phyloP scores from a whole-genome alignment of 2,113 vertebrate genomes.

The Oreochromis spilurus region DNA sequence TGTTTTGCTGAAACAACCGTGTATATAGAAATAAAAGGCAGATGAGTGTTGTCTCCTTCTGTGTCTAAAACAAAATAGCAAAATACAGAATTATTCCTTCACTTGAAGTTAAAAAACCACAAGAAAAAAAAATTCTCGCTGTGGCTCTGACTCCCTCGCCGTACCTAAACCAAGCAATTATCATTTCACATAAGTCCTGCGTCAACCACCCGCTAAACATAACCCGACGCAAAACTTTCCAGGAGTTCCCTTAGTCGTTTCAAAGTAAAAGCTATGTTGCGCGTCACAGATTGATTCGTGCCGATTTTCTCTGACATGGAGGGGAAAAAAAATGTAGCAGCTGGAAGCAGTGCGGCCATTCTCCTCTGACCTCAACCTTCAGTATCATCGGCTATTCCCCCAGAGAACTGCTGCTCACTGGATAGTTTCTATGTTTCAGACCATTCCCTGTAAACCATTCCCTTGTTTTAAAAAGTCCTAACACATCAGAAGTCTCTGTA shows the following conservation, averaged over 20 bases:
- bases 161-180: not conserved
- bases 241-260: not conserved
- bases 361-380: not conserved
- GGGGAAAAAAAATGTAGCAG: not conserved
- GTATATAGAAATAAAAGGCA: not conserved
- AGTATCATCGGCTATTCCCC: accelerated
- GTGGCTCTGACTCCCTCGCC: not conserved
- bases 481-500: not conserved
- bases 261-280: not conserved
- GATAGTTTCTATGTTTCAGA: not conserved
- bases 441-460: not conserved
- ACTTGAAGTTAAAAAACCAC: not conserved
- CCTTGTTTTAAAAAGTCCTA: not conserved
- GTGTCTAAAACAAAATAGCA: not conserved
- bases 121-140: not conserved
- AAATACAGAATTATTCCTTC: not conserved
- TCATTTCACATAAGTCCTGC: not conserved
- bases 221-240: not conserved
- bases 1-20: not conserved
- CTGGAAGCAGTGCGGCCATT: not conserved
- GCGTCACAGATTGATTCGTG: not conserved
- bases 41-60: not conserved
- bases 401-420: not conserved
- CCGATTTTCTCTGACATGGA: accelerated
- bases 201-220: not conserved